Conservation (phyloP, 2,113 vertebrate species). For the Dasyurus viverrinus region DNA sequence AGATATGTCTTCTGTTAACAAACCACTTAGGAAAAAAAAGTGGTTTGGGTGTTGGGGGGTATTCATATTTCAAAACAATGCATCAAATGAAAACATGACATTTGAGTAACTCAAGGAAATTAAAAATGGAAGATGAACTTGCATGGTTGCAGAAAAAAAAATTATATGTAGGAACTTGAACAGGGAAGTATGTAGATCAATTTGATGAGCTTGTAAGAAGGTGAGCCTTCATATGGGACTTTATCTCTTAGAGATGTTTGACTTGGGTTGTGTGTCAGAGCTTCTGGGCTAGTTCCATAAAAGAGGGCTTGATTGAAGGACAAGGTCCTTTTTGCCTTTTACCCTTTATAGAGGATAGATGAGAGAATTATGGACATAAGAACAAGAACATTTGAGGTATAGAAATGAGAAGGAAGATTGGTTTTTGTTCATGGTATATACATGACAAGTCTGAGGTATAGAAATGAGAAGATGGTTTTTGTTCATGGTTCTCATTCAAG, state of each 20-base stretch:
- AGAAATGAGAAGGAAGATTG: background rate
- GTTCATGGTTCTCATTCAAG: background rate
- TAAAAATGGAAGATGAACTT: background rate
- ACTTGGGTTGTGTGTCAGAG: background rate
- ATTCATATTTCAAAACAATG: background rate
- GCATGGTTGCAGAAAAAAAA: background rate
- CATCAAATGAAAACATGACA: background rate
- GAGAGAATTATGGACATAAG: background rate
- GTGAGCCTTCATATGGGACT: background rate
- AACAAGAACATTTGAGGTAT: background rate
- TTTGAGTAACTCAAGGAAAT: background rate
- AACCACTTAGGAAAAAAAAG: no score
- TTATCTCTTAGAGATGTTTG: background rate
- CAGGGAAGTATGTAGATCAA: background rate
- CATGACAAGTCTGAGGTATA: no score
- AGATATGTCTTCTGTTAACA: no score
- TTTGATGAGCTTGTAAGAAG: background rate
- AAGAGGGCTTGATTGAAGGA: background rate
- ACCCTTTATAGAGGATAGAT: background rate
- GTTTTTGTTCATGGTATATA: no score
- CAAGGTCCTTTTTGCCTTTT: background rate
- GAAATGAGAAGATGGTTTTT: background rate
- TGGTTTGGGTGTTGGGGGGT: no score
- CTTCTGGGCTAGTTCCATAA: background rate
- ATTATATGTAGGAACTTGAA: background rate